Conservation (phyloP, 2,113 vertebrate genomes). For the Notothenia rossii region DNA sequence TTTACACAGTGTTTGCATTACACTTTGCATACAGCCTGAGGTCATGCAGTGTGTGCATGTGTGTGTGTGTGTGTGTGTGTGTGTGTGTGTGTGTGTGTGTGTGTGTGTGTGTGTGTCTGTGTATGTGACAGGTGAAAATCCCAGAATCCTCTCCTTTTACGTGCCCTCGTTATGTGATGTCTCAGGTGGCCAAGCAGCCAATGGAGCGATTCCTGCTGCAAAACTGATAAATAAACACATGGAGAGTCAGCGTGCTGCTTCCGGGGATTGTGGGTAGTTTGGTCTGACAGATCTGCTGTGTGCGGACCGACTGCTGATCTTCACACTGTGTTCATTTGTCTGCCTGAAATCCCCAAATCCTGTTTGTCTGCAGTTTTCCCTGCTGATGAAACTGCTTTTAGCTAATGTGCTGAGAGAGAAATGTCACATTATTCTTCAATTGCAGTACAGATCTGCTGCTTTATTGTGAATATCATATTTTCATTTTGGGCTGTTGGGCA, state of each 20-base stretch:
- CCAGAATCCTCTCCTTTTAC: neutral
- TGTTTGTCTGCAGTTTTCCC: neutral
- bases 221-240: conserved; percentile 64
- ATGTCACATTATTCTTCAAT: neutral
- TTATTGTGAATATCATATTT: neutral
- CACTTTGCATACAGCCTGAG: conserved; percentile 66
- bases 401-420: neutral
- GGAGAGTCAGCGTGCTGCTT: conserved; percentile 40
- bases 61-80: neutral
- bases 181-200: conserved; percentile 55
- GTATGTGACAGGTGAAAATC: conserved; percentile 1
- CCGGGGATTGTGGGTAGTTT: conserved; percentile 67
- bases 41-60: conserved; percentile 27
- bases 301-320: conserved; percentile 46
- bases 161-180: conserved; percentile 31
- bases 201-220: conserved; percentile 37
- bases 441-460: neutral
- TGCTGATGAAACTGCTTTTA: neutral
- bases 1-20: conserved; percentile 55
- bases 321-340: conserved; percentile 44
- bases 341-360: conserved; percentile 35
- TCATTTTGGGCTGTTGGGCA: rapidly evolving
- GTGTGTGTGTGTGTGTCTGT: neutral
- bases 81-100: neutral
- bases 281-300: conserved; percentile 40